A percentile compares a stretch with the other conserved stretches of the same genome.
Conservation (phyloP, 1,140 invertebrate species). For the Drosophila novamexicana region DNA sequence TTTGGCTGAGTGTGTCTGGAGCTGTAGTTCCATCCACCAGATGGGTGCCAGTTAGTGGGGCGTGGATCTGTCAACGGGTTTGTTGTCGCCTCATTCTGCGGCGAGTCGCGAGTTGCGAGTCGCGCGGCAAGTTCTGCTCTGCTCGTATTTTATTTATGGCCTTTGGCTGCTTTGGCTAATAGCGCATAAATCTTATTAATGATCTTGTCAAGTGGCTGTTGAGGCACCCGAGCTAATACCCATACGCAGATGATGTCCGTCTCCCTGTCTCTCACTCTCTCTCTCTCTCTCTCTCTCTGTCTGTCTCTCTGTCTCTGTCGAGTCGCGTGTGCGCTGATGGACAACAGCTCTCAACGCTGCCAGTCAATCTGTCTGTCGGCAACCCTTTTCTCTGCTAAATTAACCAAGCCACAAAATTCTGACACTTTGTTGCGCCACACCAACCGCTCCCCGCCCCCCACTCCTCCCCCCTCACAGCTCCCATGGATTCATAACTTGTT, state of each 20-base stretch:
- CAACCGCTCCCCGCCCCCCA: not conserved
- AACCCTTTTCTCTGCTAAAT: conserved; percentile 40
- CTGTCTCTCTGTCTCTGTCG: not conserved
- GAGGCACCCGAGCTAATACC: conserved; percentile 40
- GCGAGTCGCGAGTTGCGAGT: conserved; percentile 18
- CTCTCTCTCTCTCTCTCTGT: conserved; percentile 10
- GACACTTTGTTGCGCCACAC: conserved; percentile 69
- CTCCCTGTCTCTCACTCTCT: conserved; percentile 1
- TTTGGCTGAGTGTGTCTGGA: conserved; percentile 33
- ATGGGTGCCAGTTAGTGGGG: conserved; percentile 44
- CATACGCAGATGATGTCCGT: not conserved
- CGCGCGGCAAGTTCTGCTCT: conserved; percentile 42
- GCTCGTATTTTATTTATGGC: conserved; percentile 75
- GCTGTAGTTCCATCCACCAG: not conserved
- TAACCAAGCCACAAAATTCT: conserved; percentile 30
- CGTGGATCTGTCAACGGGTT: conserved; percentile 67
- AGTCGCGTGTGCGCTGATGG: conserved; percentile 53
- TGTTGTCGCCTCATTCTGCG: conserved; percentile 53
- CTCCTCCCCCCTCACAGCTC: not conserved
- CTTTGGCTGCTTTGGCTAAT: conserved; percentile 75
- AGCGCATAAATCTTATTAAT: conserved; percentile 84
- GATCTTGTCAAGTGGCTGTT: conserved; percentile 79
- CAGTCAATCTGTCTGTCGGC: conserved; percentile 63
- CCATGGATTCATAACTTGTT: not conserved
- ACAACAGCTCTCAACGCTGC: conserved; percentile 70